A percentile compares a stretch with the other conserved stretches of the same genome.
phyloP scores from a whole-genome alignment of 2,113 vertebrate genomes.

The Cavia aperea region DNA sequence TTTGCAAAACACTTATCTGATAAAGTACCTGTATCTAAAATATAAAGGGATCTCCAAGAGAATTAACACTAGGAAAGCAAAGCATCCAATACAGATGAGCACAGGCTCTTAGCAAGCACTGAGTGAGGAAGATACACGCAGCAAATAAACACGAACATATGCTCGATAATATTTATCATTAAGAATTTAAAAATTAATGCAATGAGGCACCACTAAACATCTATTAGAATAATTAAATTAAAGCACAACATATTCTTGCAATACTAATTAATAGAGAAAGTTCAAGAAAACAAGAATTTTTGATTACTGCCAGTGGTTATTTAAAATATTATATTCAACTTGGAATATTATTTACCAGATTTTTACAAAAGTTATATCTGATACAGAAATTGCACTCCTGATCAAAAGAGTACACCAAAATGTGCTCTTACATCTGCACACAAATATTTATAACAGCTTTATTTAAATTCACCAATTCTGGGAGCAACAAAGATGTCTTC shows the following conservation, averaged over 20 bases:
- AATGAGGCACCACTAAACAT: background rate
- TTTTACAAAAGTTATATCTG: background rate
- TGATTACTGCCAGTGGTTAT: background rate
- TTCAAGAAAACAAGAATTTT: background rate
- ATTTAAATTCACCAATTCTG: background rate
- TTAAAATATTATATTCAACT: background rate
- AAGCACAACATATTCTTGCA: background rate
- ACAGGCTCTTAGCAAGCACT: background rate
- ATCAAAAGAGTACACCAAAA: background rate
- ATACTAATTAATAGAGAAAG: background rate
- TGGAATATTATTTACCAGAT: background rate
- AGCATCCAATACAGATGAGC: background rate
- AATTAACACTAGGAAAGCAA: background rate
- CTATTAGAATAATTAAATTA: background rate
- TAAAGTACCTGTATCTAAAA: background rate
- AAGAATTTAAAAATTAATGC: background rate
- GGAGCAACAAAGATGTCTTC: background rate
- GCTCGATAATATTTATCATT: background rate
- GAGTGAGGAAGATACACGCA: background rate
- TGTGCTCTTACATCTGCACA: background rate
- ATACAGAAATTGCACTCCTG: background rate
- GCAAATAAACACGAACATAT: background rate
- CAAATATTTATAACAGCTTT: background rate
- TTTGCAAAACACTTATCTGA: background rate
- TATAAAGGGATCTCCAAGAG: background rate